Evolutionary conservation across 2,888 invertebrate species (phyloP), one percentile per base, ranked within the genome.

Genomic region (Philaethria dido): DNA sequence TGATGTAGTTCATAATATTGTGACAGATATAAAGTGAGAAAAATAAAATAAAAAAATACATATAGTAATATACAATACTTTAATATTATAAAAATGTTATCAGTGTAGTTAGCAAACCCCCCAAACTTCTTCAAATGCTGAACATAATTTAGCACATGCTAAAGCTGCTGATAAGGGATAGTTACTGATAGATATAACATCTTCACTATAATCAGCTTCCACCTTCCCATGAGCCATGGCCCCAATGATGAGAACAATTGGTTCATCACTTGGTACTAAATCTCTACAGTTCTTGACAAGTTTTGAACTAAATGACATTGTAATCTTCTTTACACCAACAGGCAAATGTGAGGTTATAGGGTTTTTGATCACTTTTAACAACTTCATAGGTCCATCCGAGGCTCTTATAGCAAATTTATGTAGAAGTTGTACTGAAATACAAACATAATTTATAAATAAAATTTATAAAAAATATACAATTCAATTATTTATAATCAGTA

Each of bases 171-270:
- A 99, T 45, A 99, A 91, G 3, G 99, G 99, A 90, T 98, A 99
- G 84, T 97, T 98, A 84, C 99, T 99, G 66, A 99, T 97, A 3
- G 99, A 98, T 80, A 98, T 93, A 0, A 95, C 95, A 72, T 97
- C 97, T 92, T 99, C 99, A 0, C 96, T 94, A 87, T 99, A 99
- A 86, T 99, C 98, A 0, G 93, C 92, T 76, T 95, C 94, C 70
- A 99, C 95, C 87, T 96, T 97, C 64, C 99, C 99, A 89, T 99
- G 98, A 0, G 99, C 99, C 96, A 99, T 99, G 2, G 99, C 98
- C 47, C 99, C 99, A 67, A 99, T 93, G 2, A 99, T 96, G 74
- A 99, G 93, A 0, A 96, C 98, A 66, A 99, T 94, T 0, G 99
- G 98, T 72, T 98, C 96, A 59, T 94, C 93, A 16, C 92, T 88